Base-by-base conservation (phyloP, 2,888 invertebrate species). In the Metellina segmentata region DNA sequence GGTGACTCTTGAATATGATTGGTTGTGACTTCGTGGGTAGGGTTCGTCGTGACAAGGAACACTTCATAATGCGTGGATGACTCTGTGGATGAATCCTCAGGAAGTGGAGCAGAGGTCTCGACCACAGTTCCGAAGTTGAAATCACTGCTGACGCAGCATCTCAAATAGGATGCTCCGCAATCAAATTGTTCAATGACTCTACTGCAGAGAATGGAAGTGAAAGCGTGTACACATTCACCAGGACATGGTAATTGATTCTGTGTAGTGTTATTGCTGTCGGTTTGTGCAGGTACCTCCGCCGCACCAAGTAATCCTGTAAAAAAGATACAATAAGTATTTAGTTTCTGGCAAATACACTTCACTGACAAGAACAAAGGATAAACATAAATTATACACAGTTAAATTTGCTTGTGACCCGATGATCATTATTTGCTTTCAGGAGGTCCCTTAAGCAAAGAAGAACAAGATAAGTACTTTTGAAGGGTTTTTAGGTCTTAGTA, bases 151-250 rank as follows among this genome's bases (percentile, higher is more conserved):
- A 93, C 93, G 83, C 94, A 94, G 88, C 94, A 94, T 48, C 94
- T 92, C 8, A 94, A 85, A 53, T 93, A 93, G 51, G 92, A 74
- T 52, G 93, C 94, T 16, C 93, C 94, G 82, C 94, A 94, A 20
- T 92, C 85, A 34, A 93, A 93, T 61, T 94, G 92, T 87, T 94
- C 94, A 20, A 94, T 79, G 19, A 98, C 98, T 94, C 98, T 97
- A 95, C 97, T 97, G 95, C 98, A 98, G 94, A 98, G 97, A 92
- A 98, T 95, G 0, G 98, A 97, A 1, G 98, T 97, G 91, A 98
- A 95, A 11, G 97, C 96, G 94, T 98, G 98, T 93, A 98, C 97
- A 95, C 98, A 98, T 90, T 97, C 97, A 0, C 98, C 98, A 0
- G 98, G 98, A 94, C 98, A 98, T 52, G 92, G 92, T 2, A 88